Evolutionary conservation across 2,888 invertebrate genomes (phyloP), one percentile per base, ranked within the genome.

Genomic region (Dasysyrphus albostriatus): DNA sequence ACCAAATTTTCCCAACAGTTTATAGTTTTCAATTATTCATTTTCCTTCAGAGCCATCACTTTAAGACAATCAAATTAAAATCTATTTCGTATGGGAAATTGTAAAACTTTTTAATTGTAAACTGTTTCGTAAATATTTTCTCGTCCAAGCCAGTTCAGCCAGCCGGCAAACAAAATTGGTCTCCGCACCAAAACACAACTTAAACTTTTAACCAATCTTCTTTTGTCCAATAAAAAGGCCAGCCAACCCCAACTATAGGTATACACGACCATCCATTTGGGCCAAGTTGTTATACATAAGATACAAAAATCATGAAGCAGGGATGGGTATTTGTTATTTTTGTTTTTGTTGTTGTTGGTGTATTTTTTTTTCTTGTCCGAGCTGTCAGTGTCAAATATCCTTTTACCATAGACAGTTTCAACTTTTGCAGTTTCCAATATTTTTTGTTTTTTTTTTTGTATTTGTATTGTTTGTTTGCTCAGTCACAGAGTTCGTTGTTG

Each of bases 21-120:
- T 69, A 54, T 70, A 74, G 81, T 77, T 85, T 85, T 74, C 69
- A 85, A 85, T 81, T 85, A 81, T 85, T 81, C 77, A 85, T 85
- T 58, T 69, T 77, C 70, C 72, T 81, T 85, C 61, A 42, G 39
- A 74, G 63, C 73, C 81, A 78, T 85, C 85, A 78, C 81, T 77
- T 74, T 63, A 74, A 78, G 81, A 85, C 81, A 85, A 85, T 81
- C 85, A 81, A 85, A 85, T 81, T 85, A 77, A 81, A 85, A 77
- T 81, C 85, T 78, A 79, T 85, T 85, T 77, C 77, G 74, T 85
- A 81, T 85, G 81, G 85, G 76, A 81, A 81, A 85, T 78, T 85
- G 85, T 77, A 85, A 85, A 85, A 85, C 69, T 85, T 85, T 85
- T 79, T 85, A 81, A 85, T 81, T 85, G 81, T 81, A 81, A 81